Evolutionary conservation across 2,888 invertebrate genomes (phyloP), one percentile per base, ranked within the genome.

Genomic region (Hypolimnas misippus): DNA sequence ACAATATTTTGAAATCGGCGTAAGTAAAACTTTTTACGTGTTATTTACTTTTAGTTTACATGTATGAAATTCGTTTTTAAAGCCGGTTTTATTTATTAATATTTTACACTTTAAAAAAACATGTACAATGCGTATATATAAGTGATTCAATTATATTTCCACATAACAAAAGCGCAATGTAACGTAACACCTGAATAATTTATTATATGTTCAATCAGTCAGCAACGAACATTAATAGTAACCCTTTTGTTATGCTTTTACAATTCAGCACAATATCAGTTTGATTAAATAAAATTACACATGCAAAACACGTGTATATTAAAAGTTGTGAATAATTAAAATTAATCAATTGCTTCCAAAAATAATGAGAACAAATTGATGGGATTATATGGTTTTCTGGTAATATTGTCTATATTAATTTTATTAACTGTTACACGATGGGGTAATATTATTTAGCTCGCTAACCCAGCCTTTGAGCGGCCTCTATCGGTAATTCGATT

Each of bases 391-490:
- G n/a, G 14, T 49, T 29, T 14, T 29, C n/a, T n/a, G 29, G 14
- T 14, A 49, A 49, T 49, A 29, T 49, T 52, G 25, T 16, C 19
- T 19, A 16, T 29, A 46, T 46, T 53, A 65, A 65, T 33, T 29
- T 44, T 57, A 61, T 63, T 56, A 63, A 14, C 38, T 40, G 40
- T 50, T 55, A 57, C 25, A 42, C 25, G 51, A 55, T 51, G 58
- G 49, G 49, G 49, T 44, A 42, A 64, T 53, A 61, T 57, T 51
- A 54, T 57, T 57, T 65, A 42, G 50, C 42, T 51, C 33, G 54
- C 57, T 57, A 62, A 64, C 40, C 62, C 62, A 31, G 46, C 65
- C 65, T 61, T 62, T 65, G 62, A 62, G 50, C 42, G 57, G 17
- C 59, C 44, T 25, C 53, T 44, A 46, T 46, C 25, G 54, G 60